Percentiles rank a stretch among this genome's conserved stretches.
Evolutionary conservation across 2,113 vertebrate genomes (phyloP).

Genomic region (Calidris pugnax): DNA sequence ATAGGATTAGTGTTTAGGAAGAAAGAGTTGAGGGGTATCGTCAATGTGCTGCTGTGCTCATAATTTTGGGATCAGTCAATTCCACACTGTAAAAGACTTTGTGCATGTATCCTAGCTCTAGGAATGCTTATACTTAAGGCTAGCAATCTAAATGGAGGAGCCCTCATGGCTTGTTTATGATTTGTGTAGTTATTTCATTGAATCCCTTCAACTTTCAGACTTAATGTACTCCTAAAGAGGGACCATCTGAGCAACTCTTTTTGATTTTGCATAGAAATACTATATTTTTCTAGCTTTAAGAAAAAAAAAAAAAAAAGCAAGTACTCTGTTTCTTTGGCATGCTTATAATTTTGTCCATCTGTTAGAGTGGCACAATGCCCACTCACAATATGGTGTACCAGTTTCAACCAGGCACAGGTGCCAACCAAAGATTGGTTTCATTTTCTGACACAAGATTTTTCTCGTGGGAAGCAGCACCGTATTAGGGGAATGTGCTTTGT

Average conservation of each 20-base stretch:
- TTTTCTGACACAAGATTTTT: conserved; percentile 68
- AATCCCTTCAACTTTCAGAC: not conserved
- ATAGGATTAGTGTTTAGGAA: not conserved
- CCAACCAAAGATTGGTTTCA: conserved; percentile 46
- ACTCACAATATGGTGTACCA: conserved; percentile 65
- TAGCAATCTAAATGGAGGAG: not conserved
- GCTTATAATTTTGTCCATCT: conserved; percentile 61
- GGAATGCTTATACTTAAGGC: not conserved
- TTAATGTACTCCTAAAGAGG: not conserved
- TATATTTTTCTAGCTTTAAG: not conserved
- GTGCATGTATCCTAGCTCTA: not conserved
- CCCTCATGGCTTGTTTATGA: not conserved
- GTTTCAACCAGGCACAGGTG: conserved; percentile 61
- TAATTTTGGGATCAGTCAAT: not conserved
- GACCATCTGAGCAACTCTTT: not conserved
- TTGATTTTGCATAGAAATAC: not conserved
- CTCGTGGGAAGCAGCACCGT: conserved; percentile 18
- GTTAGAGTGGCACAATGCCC: conserved; percentile 69
- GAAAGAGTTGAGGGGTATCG: not conserved
- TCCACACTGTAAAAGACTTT: not conserved
- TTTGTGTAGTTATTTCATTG: not conserved
- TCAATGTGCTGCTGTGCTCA: not conserved
- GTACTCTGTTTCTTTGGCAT: conserved; percentile 55
- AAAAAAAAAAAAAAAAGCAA: not conserved
- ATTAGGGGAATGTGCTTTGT: conserved; percentile 57